A percentile compares a stretch with the other conserved stretches of the same genome.
These are phyloP conservation scores for Cecidostiba fungosa DNA, from an alignment of 2,888 invertebrate genomes.

Conservation along the genomic window DNA sequence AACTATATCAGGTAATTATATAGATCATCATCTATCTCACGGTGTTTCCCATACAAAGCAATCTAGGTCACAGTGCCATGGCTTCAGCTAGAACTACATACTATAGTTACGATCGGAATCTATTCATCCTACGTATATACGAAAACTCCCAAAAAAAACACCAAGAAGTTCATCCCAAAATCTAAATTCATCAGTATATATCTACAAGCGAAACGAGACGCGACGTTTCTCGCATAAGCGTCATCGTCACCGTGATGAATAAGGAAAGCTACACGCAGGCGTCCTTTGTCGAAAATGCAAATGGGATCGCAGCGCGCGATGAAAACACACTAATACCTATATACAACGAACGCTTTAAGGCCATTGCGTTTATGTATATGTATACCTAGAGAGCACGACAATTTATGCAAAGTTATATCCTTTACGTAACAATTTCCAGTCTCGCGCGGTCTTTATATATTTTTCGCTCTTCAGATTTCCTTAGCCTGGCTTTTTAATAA, in stretches of 20 bases:
- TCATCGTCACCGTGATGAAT: neutral
- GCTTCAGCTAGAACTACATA: too few species aligned
- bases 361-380: conserved; percentile 10
- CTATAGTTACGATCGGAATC: too few species aligned
- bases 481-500: neutral
- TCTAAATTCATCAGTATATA: conserved; percentile 13
- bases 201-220: neutral
- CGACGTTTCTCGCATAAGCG: neutral
- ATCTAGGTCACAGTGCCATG: too few species aligned
- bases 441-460: neutral
- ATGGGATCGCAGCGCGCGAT: conserved; percentile 11
- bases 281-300: conserved; percentile 58
- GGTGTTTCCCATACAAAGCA: too few species aligned
- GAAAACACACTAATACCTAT: neutral
- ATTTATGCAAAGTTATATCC: conserved; percentile 58
- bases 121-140: too few species aligned
- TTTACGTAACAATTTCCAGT: conserved; percentile 62
- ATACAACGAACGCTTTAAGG: neutral
- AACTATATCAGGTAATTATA: too few species aligned
- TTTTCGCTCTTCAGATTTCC: neutral
- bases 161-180: conserved; percentile 1
- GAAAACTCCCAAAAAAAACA: too few species aligned
- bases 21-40: too few species aligned
- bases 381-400: conserved; percentile 30
- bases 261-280: conserved; percentile 38